Evolutionary conservation across 2,797 vertebrate species (phyloP), one percentile per base, ranked within the genome.

Genomic region (Hydrocynus forskahlii): DNA sequence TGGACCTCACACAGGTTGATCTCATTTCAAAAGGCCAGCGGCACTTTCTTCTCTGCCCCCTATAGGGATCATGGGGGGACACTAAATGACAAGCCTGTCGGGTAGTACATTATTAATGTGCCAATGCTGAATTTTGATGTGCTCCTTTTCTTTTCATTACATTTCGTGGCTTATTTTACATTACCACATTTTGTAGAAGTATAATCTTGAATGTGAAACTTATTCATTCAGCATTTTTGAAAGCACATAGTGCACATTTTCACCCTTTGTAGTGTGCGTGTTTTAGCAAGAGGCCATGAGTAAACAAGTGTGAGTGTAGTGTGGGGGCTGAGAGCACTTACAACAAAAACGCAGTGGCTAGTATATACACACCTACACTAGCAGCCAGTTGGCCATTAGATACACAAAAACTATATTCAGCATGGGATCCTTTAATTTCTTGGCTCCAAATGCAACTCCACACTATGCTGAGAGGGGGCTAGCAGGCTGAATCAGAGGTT

Each of bases 21-120:
- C 77, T 84, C 48, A 80, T 82, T 87, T 87, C 50, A 85, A 84
- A 85, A 85, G 80, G 78, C 82, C 77, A 85, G 38, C 12, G 69
- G 45, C 67, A 45, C 80, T 84, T 85, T 87, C 78, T 82, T 85
- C 82, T 76, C 67, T 0, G 5, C 77, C 81, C 69, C 80, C 84
- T 40, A 80, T 78, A 75, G 77, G 81, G 80, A 83, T 83, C 84
- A 85, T 69, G 75, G 81, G 82, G 83, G 73, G 75, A 72, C 45
- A 59, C 66, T 84, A 84, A 87, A 87, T 84, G 77, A 79, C 84
- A 87, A 78, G 78, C 82, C 86, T 84, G 77, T 82, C 82, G 80
- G 84, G 77, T 78, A 62, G 82, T 87, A 78, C 86, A 87, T 87
- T 85, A 87, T 87, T 87, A 84, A 87, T 85, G 76, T 83, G 64